Conservation (phyloP, 2,888 invertebrate species). For the Napeogenes inachia region DNA sequence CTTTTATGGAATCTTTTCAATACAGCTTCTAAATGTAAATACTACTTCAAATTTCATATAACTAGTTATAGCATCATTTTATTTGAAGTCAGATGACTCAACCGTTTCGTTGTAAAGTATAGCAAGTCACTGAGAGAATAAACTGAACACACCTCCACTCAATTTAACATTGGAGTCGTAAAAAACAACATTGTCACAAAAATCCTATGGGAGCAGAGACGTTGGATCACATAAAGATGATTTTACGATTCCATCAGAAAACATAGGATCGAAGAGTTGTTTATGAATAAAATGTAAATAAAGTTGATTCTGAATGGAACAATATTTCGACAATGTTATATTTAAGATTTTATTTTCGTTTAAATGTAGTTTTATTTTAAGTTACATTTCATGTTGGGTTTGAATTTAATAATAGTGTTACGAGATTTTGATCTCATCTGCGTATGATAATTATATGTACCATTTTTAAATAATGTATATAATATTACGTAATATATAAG, state of each 20-base stretch:
- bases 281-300: conserved; percentile 64
- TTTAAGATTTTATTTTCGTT: neutral
- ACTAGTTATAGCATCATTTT: conserved; percentile 15
- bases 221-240: conserved; percentile 67
- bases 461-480: too few relatives aligned
- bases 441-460: neutral
- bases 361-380: neutral
- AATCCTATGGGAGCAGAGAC: conserved; percentile 58
- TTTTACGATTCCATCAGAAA: conserved; percentile 67
- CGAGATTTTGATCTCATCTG: neutral
- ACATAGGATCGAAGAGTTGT: conserved; percentile 52
- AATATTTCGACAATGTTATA: conserved; percentile 14
- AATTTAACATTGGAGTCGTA: conserved; percentile 52
- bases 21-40: neutral
- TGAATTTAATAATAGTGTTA: neutral
- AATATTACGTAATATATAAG: too few relatives aligned
- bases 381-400: neutral
- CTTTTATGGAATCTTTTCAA: neutral
- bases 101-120: conserved; percentile 15
- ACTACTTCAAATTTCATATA: conserved; percentile 4
- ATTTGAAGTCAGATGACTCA: conserved; percentile 13
- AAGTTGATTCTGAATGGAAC: conserved; percentile 45
- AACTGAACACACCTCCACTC: conserved; percentile 35
- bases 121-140: conserved; percentile 32
- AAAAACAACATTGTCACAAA: conserved; percentile 64